These are phyloP conservation scores for Sebastes steindachneri DNA, from an alignment of 2,797 vertebrate species.

Conservation along the genomic window DNA sequence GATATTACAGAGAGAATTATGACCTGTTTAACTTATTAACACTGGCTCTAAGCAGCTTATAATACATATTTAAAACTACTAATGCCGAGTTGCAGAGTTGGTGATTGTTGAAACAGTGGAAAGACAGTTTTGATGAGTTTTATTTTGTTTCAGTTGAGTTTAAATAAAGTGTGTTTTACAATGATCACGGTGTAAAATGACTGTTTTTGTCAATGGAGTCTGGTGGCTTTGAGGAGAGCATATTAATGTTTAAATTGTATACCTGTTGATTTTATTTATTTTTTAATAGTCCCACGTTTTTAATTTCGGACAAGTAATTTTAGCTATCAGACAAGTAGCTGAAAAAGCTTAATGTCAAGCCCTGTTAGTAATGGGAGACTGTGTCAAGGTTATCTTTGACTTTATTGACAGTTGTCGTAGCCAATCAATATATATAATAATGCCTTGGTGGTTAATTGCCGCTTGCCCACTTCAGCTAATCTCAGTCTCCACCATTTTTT, in stretches of 20 bases:
- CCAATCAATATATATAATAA: not conserved
- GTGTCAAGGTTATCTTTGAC: not conserved
- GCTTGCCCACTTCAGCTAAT: not conserved
- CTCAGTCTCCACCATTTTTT: not conserved
- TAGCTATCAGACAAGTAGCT: no score
- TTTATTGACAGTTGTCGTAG: not conserved
- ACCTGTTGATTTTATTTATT: not conserved
- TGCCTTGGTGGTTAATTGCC: not conserved
- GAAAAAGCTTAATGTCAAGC: not conserved
- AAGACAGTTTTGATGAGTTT: not conserved
- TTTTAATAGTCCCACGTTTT: not conserved
- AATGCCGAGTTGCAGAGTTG: not conserved
- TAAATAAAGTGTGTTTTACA: not conserved
- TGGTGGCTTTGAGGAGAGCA: not conserved
- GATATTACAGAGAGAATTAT: not conserved
- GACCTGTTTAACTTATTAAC: not conserved
- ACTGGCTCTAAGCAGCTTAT: not conserved
- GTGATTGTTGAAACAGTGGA: not conserved
- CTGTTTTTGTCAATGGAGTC: not conserved
- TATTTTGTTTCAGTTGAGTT: not conserved
- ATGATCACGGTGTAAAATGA: accelerated
- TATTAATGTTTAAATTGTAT: not conserved
- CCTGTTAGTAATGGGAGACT: not conserved
- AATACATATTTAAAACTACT: not conserved
- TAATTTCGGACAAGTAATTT: no score